Conservation (phyloP, 2,888 invertebrate genomes). For the Ectemnius continuus region DNA sequence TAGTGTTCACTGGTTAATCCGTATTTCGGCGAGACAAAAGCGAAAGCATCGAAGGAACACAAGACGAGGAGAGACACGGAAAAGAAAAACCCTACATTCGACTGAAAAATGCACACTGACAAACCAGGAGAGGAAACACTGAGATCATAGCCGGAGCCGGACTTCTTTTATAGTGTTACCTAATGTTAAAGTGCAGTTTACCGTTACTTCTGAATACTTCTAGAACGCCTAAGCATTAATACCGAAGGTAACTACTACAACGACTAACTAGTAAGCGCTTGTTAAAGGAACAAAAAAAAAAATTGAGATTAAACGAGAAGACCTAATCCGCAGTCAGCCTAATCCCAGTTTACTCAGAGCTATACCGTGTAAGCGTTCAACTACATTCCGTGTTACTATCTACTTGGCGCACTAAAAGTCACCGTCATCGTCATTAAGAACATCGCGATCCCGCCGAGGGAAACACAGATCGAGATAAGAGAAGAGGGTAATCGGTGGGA, state of each 20-base stretch:
- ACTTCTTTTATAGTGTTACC: constrained; percentile 53
- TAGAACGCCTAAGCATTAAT: constrained; percentile 51
- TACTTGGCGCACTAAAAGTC: constrained; percentile 45
- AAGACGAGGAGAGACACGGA: neutral
- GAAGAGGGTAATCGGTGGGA: neutral
- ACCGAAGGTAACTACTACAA: constrained; percentile 52
- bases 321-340: constrained; percentile 47
- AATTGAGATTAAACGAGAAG: constrained; percentile 27
- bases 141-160: constrained; percentile 31
- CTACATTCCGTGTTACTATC: constrained; percentile 37
- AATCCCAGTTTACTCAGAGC: constrained; percentile 49
- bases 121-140: constrained; percentile 18
- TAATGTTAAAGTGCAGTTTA: constrained; percentile 50
- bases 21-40: constrained; percentile 22
- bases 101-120: constrained; percentile 16
- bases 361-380: constrained; percentile 41
- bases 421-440: constrained; percentile 30
- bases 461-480: neutral
- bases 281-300: constrained; percentile 24
- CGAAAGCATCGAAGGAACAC: neutral
- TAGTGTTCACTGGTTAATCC: constrained; percentile 37
- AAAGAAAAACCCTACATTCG: constrained; percentile 8
- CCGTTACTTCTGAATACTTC: constrained; percentile 49
- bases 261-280: constrained; percentile 58
- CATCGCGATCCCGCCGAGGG: constrained; percentile 18